phyloP scores from a whole-genome alignment of 2,113 vertebrate species.

The Carettochelys insculpta region DNA sequence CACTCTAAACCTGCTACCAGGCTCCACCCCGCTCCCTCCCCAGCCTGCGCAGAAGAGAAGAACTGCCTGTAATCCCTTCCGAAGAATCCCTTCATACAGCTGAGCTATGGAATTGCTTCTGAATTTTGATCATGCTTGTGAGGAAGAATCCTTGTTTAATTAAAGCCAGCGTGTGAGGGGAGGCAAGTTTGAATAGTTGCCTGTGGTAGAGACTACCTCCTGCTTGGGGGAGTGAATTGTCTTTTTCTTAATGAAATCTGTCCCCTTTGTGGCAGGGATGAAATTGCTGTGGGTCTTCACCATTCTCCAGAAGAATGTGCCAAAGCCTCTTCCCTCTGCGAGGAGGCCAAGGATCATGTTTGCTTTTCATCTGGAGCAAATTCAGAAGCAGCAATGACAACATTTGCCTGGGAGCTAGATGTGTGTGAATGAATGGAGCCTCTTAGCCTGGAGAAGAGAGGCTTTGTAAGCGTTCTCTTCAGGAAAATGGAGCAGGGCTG shows the following conservation, averaged over 20 bases:
- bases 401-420: not conserved
- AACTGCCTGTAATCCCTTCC: not conserved
- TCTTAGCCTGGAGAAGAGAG: not conserved
- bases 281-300: not conserved
- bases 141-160: conserved; percentile 24
- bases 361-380: not conserved
- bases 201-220: conserved; percentile 14
- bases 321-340: not conserved
- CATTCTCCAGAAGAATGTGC: not conserved
- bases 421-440: not conserved
- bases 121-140: conserved; percentile 37
- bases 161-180: not conserved
- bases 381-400: not conserved
- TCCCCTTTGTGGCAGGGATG: not conserved
- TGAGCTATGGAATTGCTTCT: not conserved
- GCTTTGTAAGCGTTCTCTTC: not conserved
- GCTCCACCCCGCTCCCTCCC: not conserved
- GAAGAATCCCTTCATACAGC: not conserved
- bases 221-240: not conserved
- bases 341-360: not conserved
- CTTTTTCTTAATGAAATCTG: conserved; percentile 29
- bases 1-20: not conserved
- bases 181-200: conserved; percentile 35
- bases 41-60: not conserved
- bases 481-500: not conserved